Percentiles rank a stretch among this genome's conserved stretches.
Evolutionary conservation across 2,888 invertebrate genomes (phyloP).

Genomic region (Sphaeridia pumilis): DNA sequence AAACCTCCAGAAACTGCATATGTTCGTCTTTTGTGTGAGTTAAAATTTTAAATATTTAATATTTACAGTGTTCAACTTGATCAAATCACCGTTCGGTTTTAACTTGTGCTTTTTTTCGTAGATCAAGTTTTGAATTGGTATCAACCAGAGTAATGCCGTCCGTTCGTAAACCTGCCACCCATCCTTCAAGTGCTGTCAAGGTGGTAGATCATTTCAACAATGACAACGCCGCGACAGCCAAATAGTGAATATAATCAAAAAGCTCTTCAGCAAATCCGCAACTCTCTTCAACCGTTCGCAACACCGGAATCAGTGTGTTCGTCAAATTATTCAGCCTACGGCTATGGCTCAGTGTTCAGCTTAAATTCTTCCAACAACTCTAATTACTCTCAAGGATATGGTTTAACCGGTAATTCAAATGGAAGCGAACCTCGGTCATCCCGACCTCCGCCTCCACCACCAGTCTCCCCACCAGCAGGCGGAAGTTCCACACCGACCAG

Average conservation of each 20-base stretch:
- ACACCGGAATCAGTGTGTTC: conserved; percentile 22
- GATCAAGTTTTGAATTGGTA: too few species aligned
- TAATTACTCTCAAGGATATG: conserved; percentile 1
- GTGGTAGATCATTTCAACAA: conserved; percentile 7
- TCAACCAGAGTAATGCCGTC: conserved; percentile 1
- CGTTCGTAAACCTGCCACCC: not conserved
- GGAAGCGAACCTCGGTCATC: not conserved
- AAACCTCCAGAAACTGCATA: not conserved
- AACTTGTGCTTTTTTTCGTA: too few species aligned
- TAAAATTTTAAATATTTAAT: not conserved
- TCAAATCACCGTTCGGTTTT: too few species aligned
- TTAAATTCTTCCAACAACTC: conserved; percentile 2
- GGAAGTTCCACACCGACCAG: conserved; percentile 8
- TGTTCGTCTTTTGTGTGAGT: not conserved
- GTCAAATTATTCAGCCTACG: conserved; percentile 3
- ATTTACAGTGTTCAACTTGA: not conserved
- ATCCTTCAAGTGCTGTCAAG: not conserved
- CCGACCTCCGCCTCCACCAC: not conserved
- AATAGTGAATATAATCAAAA: conserved; percentile 33
- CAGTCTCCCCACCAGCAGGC: conserved; percentile 2
- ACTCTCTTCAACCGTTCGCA: conserved; percentile 33
- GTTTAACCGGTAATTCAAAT: not conserved
- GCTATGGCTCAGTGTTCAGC: conserved; percentile 3
- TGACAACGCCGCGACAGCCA: conserved; percentile 24
- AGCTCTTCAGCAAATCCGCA: conserved; percentile 33